These are phyloP conservation scores for Drosophila equinoxialis DNA, from an alignment of 1,140 invertebrate genomes.

Conservation along the genomic window DNA sequence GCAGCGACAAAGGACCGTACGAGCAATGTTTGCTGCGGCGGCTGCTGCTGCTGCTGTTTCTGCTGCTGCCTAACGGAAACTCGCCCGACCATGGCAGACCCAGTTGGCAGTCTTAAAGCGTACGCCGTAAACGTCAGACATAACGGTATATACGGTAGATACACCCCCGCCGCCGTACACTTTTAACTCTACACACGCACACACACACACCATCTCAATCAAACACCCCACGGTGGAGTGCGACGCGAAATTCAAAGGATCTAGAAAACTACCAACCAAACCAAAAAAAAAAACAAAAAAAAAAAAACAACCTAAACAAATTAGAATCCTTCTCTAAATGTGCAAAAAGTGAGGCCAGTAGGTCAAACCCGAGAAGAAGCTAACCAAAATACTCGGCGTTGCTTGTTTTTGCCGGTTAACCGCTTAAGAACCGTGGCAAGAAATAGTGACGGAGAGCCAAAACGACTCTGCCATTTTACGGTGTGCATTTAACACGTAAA, in stretches of 20 bases:
- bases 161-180: background rate
- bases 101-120: conserved; percentile 65
- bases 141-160: conserved; percentile 7
- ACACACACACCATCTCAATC: too few species aligned
- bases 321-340: background rate
- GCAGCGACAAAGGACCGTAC: background rate
- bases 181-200: background rate
- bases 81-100: conserved; percentile 68
- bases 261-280: background rate
- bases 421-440: conserved; percentile 12
- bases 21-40: too few species aligned
- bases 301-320: conserved; percentile 10
- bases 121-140: conserved; percentile 71
- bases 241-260: background rate
- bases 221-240: background rate
- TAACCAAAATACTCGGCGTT: background rate
- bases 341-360: conserved; percentile 1
- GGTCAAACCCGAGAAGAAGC: conserved; percentile 4
- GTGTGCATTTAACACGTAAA: conserved; percentile 32
- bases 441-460: background rate
- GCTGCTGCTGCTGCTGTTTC: too few species aligned
- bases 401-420: conserved; percentile 14
- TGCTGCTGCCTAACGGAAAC: conserved; percentile 49
- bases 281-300: background rate
- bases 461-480: background rate